phyloP scores from a whole-genome alignment of 2,113 vertebrate genomes.

The Cyanocitta stelleri region DNA sequence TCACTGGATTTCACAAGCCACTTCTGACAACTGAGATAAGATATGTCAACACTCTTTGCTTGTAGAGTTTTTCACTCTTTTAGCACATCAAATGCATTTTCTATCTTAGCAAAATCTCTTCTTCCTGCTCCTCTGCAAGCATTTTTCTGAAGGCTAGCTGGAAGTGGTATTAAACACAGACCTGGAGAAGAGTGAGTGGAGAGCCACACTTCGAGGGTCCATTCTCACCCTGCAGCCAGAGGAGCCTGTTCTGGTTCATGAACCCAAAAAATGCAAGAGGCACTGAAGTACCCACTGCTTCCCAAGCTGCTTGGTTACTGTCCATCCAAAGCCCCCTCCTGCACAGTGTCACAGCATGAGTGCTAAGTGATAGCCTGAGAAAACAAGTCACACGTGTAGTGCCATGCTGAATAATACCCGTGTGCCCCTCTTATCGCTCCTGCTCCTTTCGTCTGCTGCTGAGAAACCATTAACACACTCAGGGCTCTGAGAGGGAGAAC shows the following conservation, averaged over 20 bases:
- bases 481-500: not conserved
- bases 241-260: not conserved
- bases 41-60: slow-evolving; percentile 39
- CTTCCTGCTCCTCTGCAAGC: not conserved
- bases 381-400: slow-evolving; percentile 20
- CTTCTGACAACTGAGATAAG: slow-evolving; percentile 61
- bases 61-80: slow-evolving; percentile 42
- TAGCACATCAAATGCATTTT: slow-evolving; percentile 20
- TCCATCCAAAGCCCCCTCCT: not conserved
- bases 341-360: not conserved
- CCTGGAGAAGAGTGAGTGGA: not conserved
- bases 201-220: not conserved
- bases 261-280: not conserved
- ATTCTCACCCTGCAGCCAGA: not conserved
- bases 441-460: not conserved
- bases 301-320: not conserved
- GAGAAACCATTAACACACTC: slow-evolving; percentile 20
- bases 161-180: not conserved
- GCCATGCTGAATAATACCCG: not conserved
- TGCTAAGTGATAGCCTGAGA: slow-evolving; percentile 8
- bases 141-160: not conserved
- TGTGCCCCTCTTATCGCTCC: not conserved
- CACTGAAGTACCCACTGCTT: not conserved
- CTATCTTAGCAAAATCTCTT: not conserved
- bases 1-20: slow-evolving; percentile 36